Evolutionary conservation across 2,888 invertebrate species (phyloP).

Genomic region (Imbricaverruca yamaguchii): DNA sequence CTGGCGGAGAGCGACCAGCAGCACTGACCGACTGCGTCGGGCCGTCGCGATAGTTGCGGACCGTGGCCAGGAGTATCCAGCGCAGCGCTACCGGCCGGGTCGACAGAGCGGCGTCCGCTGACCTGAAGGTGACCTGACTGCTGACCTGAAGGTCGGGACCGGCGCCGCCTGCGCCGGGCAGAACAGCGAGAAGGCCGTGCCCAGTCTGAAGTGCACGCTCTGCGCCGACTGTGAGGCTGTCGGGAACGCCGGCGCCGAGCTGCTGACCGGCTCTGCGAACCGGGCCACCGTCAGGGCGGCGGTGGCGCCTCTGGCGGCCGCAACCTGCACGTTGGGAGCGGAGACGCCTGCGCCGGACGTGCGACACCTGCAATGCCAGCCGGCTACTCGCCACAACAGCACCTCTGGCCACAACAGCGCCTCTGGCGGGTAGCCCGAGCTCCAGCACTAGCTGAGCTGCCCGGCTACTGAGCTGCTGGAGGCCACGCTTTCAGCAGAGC

Average conservation of each 20-base stretch:
- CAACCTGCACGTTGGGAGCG: conserved; percentile 63
- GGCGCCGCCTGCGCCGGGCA: conserved; percentile 59
- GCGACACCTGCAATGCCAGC: conserved; percentile 44
- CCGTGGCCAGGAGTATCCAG: no score
- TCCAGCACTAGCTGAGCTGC: no score
- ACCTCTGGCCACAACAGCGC: no score
- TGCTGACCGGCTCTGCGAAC: conserved; percentile 32
- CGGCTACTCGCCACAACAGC: no score
- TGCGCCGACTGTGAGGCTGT: conserved; percentile 28
- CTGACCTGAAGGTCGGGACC: conserved; percentile 58
- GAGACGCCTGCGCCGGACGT: conserved; percentile 65
- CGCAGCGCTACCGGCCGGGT: not conserved
- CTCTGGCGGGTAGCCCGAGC: no score
- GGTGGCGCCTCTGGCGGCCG: conserved; percentile 22
- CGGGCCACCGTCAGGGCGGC: conserved; percentile 24
- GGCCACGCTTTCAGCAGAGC: no score
- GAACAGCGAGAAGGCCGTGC: conserved; percentile 48
- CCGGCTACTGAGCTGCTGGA: no score
- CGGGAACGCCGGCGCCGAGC: conserved; percentile 32
- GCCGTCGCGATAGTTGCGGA: no score
- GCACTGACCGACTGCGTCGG: no score
- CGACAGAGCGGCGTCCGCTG: not conserved
- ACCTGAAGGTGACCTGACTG: conserved; percentile 48
- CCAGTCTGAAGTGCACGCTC: conserved; percentile 22
- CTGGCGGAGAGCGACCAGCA: not conserved